A percentile compares a stretch with the other conserved stretches of the same genome.
Conservation (phyloP, 2,888 invertebrate species). For the Odontothrips loti region DNA sequence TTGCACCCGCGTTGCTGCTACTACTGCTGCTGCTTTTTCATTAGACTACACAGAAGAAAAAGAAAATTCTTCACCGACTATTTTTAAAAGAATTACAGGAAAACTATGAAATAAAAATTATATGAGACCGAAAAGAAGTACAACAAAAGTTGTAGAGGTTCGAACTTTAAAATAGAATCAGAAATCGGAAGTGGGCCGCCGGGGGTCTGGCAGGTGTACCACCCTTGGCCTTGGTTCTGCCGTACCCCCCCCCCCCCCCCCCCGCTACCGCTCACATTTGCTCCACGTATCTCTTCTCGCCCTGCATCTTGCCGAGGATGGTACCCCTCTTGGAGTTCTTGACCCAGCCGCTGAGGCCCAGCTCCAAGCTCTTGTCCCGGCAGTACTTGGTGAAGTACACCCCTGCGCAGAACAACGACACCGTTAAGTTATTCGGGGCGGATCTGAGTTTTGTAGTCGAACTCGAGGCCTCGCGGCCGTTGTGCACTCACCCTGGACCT, state of each 20-base stretch:
- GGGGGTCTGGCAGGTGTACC: too few relatives aligned
- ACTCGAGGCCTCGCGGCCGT: conserved; percentile 1
- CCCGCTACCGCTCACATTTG: conserved; percentile 66
- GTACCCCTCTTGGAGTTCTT: conserved; percentile 85
- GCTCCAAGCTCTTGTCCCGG: conserved; percentile 68
- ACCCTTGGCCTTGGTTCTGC: neutral
- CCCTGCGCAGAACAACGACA: conserved; percentile 52
- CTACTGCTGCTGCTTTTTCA: too few relatives aligned
- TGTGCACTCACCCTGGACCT: conserved; percentile 74
- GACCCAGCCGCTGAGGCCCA: conserved; percentile 83
- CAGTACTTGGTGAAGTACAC: conserved; percentile 85
- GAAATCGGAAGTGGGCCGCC: too few relatives aligned
- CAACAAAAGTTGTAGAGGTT: too few relatives aligned
- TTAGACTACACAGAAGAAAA: too few relatives aligned
- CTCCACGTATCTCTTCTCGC: conserved; percentile 68
- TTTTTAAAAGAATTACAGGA: too few relatives aligned
- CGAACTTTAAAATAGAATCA: too few relatives aligned
- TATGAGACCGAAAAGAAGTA: too few relatives aligned
- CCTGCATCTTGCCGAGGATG: conserved; percentile 85
- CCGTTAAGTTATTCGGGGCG: neutral
- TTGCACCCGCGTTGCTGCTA: neutral
- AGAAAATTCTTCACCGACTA: too few relatives aligned
- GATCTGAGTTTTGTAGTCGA: neutral
- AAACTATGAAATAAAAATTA: too few relatives aligned
- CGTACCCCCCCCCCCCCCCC: neutral